Percentiles rank a stretch among this genome's conserved stretches.
These are phyloP conservation scores for Rhadina sibilatrix DNA, from an alignment of 2,113 vertebrate genomes.

Conservation along the genomic window DNA sequence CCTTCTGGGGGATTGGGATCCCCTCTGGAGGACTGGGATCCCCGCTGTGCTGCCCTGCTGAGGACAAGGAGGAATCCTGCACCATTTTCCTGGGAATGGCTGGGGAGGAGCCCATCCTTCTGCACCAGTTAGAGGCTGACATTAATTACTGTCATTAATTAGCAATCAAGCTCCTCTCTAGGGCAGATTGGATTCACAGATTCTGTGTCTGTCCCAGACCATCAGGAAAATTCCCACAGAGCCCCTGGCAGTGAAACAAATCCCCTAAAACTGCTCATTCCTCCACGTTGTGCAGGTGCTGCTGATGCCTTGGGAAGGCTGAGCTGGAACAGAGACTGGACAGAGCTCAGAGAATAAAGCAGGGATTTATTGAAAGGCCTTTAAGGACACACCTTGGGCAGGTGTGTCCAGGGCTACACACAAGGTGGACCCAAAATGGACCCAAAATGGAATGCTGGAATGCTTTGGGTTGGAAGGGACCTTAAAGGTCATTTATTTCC, in stretches of 20 bases:
- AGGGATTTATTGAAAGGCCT: too few species aligned
- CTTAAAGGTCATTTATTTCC: too few species aligned
- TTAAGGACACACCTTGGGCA: too few species aligned
- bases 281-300: too few species aligned
- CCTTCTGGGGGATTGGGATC: too few species aligned
- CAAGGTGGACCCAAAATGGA: too few species aligned
- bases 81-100: background rate
- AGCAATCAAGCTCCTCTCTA: background rate
- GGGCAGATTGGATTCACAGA: background rate
- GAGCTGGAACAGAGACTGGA: background rate
- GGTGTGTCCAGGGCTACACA: too few species aligned
- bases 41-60: background rate
- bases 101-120: background rate
- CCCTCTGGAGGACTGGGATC: background rate
- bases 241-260: background rate
- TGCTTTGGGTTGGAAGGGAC: too few species aligned
- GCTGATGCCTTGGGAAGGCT: background rate
- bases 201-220: background rate
- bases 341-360: too few species aligned
- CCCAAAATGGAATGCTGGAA: too few species aligned
- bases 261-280: rapidly evolving
- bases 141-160: background rate
- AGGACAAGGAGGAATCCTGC: background rate
- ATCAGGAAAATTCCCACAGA: background rate
- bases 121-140: background rate